A percentile compares a stretch with the other conserved stretches of the same genome.
These are phyloP conservation scores for Drosophila lacteicornis DNA, from an alignment of 1,140 invertebrate genomes.

Conservation along the genomic window DNA sequence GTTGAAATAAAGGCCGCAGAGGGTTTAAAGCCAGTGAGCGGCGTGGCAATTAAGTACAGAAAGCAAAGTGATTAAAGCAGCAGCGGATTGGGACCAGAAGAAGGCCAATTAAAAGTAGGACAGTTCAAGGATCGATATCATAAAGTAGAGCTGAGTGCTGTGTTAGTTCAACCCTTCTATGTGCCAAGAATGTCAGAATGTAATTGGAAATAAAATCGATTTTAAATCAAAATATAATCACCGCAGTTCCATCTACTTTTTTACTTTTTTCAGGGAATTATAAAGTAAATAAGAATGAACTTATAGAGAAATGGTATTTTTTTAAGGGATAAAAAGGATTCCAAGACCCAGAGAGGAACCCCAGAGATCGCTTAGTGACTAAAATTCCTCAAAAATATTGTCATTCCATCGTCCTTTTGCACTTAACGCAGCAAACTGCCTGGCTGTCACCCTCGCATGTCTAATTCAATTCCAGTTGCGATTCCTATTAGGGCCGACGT, in stretches of 20 bases:
- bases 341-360: not conserved
- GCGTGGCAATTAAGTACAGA: not conserved
- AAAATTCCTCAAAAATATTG: constrained; percentile 7
- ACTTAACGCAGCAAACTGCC: constrained; percentile 14
- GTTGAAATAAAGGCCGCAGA: constrained; percentile 7
- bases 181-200: no score
- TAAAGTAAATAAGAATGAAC: no score
- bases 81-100: not conserved
- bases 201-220: no score
- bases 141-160: no score
- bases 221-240: no score
- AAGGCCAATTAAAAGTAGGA: no score
- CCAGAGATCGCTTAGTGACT: not conserved
- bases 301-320: not conserved
- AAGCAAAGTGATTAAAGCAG: not conserved
- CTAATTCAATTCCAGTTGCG: constrained; percentile 43
- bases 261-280: no score
- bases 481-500: constrained; percentile 32
- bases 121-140: no score
- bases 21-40: not conserved
- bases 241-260: no score
- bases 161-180: no score
- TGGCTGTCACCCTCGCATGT: constrained; percentile 28
- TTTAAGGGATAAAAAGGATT: not conserved
- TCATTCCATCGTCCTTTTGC: constrained; percentile 9